Evolutionary conservation across 2,797 vertebrate genomes (phyloP), one percentile per base, ranked within the genome.

Genomic region (Natrix natrix): DNA sequence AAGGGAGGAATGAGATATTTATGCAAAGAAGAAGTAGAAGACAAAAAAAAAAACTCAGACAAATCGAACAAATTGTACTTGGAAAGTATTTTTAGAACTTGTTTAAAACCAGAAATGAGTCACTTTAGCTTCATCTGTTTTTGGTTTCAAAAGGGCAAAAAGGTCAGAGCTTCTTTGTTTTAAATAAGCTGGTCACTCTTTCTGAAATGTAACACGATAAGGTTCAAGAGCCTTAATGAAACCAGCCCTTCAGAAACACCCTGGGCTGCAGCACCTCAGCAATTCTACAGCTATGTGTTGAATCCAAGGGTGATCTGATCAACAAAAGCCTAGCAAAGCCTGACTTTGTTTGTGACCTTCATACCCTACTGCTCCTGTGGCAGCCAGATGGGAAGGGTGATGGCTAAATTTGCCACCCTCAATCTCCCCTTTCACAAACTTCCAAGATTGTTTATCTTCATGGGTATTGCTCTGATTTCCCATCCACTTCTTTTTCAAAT

Each of bases 121-220:
- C 98, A 98, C 97, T 98, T 98, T 97, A 97, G 97, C 97, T 98
- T 98, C 98, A 99, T 98, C 97, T 99, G 98, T 94, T 99, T 98
- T 98, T 98, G 96, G 97, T 99, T 98, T 98, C 95, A 95, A 96
- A 95, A 97, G 96, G 97, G 97, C 98, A 98, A 95, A 98, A 98
- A 98, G 98, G 97, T 99, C 98, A 98, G 96, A 97, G 95, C 96
- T 98, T 97, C 97, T 98, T 98, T 98, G 98, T 98, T 98, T 97
- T 97, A 97, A 98, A 98, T 96, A 96, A 97, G 94, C 97, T 98
- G 97, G 97, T 98, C 97, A 97, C 97, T 98, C 94, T 94, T 97
- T 98, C 97, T 97, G 97, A 98, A 97, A 96, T 97, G 97, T 97
- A 98, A 98, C 96, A 88, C 55, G 97, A 98, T 97, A 98, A 97